These are phyloP conservation scores for Tenualosa ilisha DNA, from an alignment of 2,797 vertebrate genomes.

Conservation along the genomic window DNA sequence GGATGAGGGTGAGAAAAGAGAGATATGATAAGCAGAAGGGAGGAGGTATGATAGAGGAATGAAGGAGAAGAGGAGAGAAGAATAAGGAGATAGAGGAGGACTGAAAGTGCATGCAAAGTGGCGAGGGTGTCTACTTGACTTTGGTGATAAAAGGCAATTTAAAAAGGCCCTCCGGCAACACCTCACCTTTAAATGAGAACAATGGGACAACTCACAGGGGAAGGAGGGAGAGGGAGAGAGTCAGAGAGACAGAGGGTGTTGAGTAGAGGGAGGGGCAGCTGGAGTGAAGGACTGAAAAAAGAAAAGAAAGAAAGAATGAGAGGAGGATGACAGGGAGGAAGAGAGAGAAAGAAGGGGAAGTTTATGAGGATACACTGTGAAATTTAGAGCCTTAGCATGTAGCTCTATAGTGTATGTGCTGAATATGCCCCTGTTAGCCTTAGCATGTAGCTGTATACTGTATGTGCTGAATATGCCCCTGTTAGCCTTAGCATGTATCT, in stretches of 20 bases:
- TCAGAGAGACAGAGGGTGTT: background rate
- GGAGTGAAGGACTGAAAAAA: background rate
- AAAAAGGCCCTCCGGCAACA: background rate
- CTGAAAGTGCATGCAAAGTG: background rate
- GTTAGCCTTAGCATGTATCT: too few species aligned
- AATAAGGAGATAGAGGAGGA: background rate
- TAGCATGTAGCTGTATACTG: too few species aligned
- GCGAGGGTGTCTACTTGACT: background rate
- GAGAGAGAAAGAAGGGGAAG: too few species aligned
- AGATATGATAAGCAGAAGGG: too few species aligned
- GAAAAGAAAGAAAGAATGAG: too few species aligned
- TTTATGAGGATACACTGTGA: too few species aligned
- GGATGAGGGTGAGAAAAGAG: too few species aligned
- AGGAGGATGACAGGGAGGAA: background rate
- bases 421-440: too few species aligned
- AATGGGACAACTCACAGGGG: background rate
- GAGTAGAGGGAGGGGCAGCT: too few species aligned
- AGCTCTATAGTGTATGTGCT: too few species aligned
- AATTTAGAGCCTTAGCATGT: too few species aligned
- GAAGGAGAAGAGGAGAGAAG: background rate
- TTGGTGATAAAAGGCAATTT: constrained; percentile 2
- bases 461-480: too few species aligned
- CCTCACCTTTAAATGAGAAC: background rate
- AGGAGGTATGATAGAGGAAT: background rate
- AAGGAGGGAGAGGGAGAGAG: constrained; percentile 32